Conservation (phyloP, 2,797 vertebrate species). For the Alectoris magna region DNA sequence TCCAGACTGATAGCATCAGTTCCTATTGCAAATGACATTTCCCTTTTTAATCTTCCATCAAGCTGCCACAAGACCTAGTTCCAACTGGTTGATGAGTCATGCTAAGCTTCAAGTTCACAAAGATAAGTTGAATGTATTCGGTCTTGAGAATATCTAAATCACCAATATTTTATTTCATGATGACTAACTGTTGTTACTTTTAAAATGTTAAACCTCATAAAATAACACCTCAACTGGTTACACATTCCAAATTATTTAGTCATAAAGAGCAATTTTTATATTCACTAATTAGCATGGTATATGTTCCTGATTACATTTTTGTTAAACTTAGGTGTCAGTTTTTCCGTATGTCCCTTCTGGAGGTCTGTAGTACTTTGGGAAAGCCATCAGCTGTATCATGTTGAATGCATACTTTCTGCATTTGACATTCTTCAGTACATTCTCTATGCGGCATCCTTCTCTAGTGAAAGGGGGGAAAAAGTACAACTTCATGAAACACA, state of each 20-base stretch:
- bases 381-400: constrained; percentile 98
- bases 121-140: background rate
- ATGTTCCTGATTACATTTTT: constrained; percentile 70
- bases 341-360: constrained; percentile 98
- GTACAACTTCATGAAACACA: constrained; percentile 86
- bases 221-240: constrained; percentile 38
- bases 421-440: constrained; percentile 98
- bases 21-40: background rate
- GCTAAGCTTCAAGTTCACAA: background rate
- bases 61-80: background rate
- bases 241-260: constrained; percentile 23
- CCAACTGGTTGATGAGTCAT: background rate
- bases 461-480: constrained; percentile 86
- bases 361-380: constrained; percentile 97
- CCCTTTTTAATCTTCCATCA: background rate
- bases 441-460: constrained; percentile 99
- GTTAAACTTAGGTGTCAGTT: constrained; percentile 89
- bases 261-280: constrained; percentile 37
- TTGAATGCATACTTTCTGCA: constrained; percentile 99
- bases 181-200: background rate
- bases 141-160: constrained; percentile 7
- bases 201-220: constrained; percentile 20
- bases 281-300: constrained; percentile 55
- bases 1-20: background rate
- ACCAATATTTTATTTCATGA: constrained; percentile 17